These are phyloP conservation scores for Chrysina gloriosa DNA, from an alignment of 2,888 invertebrate species.

Conservation along the genomic window DNA sequence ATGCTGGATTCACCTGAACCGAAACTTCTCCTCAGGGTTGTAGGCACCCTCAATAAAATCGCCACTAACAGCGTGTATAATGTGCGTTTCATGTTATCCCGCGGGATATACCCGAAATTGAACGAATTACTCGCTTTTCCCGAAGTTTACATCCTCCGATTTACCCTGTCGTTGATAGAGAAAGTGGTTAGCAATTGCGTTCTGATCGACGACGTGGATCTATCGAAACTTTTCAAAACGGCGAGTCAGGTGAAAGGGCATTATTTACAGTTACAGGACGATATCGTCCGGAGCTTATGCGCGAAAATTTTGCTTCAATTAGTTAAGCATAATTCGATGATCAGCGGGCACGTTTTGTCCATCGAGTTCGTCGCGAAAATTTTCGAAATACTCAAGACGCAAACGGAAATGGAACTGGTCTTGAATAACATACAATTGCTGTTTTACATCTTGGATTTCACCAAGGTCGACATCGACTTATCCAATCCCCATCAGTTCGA, in stretches of 20 bases:
- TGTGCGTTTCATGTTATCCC: not conserved
- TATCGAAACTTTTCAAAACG: not conserved
- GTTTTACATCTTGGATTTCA: constrained; percentile 21
- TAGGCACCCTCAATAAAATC: not conserved
- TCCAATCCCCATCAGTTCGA: constrained; percentile 2
- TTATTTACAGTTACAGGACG: constrained; percentile 10
- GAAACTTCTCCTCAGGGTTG: not conserved
- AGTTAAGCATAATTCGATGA: not conserved
- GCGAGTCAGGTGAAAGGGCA: not conserved
- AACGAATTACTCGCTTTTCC: not conserved
- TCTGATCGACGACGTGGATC: not conserved
- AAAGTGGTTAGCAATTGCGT: not conserved
- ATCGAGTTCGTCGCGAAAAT: constrained; percentile 1
- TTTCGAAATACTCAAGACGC: constrained; percentile 12
- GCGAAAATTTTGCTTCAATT: not conserved
- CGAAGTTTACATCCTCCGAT: constrained; percentile 10
- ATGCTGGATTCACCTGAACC: constrained; percentile 9
- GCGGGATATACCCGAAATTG: constrained; percentile 5
- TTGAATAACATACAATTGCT: constrained; percentile 12
- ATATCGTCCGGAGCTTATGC: not conserved
- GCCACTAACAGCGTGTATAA: not conserved
- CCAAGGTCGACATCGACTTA: not conserved
- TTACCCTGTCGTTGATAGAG: not conserved
- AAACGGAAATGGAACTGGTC: constrained; percentile 6
- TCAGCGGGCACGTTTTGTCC: constrained; percentile 2